Conservation (phyloP, 1,140 invertebrate species). For the Neodiprion fabricii region DNA sequence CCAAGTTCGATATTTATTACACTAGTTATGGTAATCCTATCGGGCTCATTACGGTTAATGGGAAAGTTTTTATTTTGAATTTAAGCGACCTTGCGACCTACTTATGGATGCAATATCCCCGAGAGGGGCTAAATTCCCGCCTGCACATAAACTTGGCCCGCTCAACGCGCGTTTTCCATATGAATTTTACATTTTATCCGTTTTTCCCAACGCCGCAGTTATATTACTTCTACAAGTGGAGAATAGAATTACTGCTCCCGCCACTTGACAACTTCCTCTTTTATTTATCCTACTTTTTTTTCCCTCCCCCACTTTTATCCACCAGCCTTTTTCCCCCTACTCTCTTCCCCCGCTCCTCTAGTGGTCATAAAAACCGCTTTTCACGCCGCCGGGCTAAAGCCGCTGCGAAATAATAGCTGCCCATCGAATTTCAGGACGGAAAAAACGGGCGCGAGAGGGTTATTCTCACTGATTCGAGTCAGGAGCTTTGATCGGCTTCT, state of each 20-base stretch:
- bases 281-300: neutral
- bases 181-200: conserved; percentile 7
- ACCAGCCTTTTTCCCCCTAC: neutral
- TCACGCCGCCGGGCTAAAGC: neutral
- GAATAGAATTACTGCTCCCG: conserved; percentile 1
- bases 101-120: conserved; percentile 1
- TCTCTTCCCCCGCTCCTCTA: neutral
- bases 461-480: neutral
- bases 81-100: conserved; percentile 1
- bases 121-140: neutral
- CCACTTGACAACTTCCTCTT: neutral
- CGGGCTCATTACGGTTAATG: neutral
- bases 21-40: neutral
- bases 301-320: neutral
- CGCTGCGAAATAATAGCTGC: neutral
- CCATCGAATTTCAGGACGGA: neutral
- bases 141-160: neutral
- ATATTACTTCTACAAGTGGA: conserved; percentile 5
- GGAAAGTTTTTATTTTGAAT: neutral
- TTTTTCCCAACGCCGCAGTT: neutral
- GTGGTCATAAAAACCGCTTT: neutral
- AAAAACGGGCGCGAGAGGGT: neutral
- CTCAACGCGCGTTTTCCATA: neutral
- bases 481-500: neutral
- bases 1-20: neutral